These are phyloP conservation scores for Hippocampus kuda DNA, from an alignment of 2,797 vertebrate species.

Conservation along the genomic window DNA sequence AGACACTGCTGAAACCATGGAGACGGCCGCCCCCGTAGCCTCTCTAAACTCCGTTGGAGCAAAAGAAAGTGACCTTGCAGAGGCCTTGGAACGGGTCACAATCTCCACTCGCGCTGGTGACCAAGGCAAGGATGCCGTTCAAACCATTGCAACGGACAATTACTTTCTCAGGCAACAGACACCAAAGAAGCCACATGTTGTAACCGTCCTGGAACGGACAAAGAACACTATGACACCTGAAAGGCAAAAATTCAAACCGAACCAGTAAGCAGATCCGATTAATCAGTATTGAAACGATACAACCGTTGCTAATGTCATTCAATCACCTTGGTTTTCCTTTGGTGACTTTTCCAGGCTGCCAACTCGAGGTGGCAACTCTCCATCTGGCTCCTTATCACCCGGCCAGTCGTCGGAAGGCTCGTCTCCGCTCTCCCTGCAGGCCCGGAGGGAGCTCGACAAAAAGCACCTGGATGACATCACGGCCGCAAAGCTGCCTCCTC, in stretches of 20 bases:
- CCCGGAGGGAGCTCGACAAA: slow-evolving; percentile 66
- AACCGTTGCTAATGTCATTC: background rate
- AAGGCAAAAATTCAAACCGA: slow-evolving; percentile 75
- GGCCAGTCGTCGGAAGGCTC: slow-evolving; percentile 45
- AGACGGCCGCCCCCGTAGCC: slow-evolving; percentile 27
- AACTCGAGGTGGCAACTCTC: slow-evolving; percentile 45
- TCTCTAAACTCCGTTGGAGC: slow-evolving; percentile 32
- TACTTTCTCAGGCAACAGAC: slow-evolving; percentile 42
- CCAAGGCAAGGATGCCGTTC: slow-evolving; percentile 24
- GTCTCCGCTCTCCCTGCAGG: slow-evolving; percentile 60
- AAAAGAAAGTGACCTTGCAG: slow-evolving; percentile 56
- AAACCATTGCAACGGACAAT: slow-evolving; percentile 28
- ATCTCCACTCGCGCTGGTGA: slow-evolving; percentile 39
- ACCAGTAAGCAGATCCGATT: slow-evolving; percentile 69
- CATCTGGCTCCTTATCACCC: slow-evolving; percentile 54
- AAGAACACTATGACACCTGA: slow-evolving; percentile 50
- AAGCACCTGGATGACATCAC: slow-evolving; percentile 89
- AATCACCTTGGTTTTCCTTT: background rate
- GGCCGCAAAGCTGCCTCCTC: slow-evolving; percentile 76
- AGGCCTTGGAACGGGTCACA: slow-evolving; percentile 68
- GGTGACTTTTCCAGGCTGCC: slow-evolving; percentile 59
- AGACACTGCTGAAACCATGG: slow-evolving; percentile 36
- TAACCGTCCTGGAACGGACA: slow-evolving; percentile 73
- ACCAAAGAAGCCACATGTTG: slow-evolving; percentile 68
- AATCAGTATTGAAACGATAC: background rate